phyloP scores from a whole-genome alignment of 2,797 vertebrate species.

The Mormyrops boulengeri region DNA sequence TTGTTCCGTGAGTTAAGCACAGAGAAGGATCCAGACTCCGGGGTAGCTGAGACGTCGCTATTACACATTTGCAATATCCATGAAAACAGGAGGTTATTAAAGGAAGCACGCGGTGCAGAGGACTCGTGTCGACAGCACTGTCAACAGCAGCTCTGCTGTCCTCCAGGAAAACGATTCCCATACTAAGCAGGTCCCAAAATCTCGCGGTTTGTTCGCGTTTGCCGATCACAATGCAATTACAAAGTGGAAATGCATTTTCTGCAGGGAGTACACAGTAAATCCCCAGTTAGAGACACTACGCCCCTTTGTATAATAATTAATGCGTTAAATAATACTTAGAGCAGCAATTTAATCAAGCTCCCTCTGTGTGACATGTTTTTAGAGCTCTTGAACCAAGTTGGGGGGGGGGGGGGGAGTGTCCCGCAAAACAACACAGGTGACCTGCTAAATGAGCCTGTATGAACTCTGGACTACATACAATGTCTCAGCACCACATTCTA shows the following conservation, averaged over 20 bases:
- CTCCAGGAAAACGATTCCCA: background rate
- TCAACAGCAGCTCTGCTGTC: background rate
- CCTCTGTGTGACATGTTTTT: background rate
- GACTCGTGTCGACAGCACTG: background rate
- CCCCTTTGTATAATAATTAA: background rate
- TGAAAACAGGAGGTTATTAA: background rate
- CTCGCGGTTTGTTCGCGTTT: background rate
- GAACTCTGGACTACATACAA: background rate
- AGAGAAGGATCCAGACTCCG: background rate
- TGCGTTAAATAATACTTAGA: slow-evolving; percentile 3
- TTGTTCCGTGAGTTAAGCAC: background rate
- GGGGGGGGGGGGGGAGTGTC: background rate
- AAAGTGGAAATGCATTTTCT: background rate
- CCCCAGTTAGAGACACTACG: background rate
- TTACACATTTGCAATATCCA: background rate
- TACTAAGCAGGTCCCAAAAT: background rate
- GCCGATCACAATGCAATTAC: background rate
- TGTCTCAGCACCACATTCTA: background rate
- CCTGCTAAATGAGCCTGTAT: background rate
- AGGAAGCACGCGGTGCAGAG: background rate
- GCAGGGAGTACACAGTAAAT: background rate
- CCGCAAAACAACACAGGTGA: background rate
- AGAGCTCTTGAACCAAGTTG: background rate
- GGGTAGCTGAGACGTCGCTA: background rate
- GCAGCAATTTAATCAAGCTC: background rate